These are phyloP conservation scores for Sabellastarte sp. DNA, from an alignment of 2,888 invertebrate species.

Conservation along the genomic window DNA sequence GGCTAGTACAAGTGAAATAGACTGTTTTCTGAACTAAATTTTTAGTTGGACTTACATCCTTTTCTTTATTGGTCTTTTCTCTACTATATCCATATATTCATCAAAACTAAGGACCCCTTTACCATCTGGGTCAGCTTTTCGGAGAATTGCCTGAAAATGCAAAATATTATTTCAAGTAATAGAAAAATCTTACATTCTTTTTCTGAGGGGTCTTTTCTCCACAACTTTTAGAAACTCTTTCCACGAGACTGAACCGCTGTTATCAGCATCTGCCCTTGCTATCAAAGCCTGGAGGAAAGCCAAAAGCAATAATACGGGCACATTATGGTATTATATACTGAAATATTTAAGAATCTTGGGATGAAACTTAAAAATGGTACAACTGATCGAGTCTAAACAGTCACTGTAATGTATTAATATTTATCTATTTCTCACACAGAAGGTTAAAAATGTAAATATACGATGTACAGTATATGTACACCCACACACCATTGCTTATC, in stretches of 20 bases:
- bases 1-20: too few relatives aligned
- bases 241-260: neutral
- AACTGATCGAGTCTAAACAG: too few relatives aligned
- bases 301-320: too few relatives aligned
- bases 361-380: too few relatives aligned
- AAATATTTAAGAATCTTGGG: too few relatives aligned
- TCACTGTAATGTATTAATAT: too few relatives aligned
- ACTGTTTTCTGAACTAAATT: too few relatives aligned
- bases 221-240: constrained; percentile 2
- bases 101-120: neutral
- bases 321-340: too few relatives aligned
- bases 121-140: neutral
- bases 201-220: constrained; percentile 3
- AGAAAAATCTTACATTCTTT: constrained; percentile 2
- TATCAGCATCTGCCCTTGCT: neutral
- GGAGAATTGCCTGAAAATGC: neutral
- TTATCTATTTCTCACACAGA: too few relatives aligned
- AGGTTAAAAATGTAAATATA: too few relatives aligned
- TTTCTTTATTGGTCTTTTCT: constrained; percentile 1
- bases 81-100: neutral
- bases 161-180: neutral
- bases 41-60: constrained; percentile 2
- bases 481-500: too few relatives aligned
- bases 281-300: neutral
- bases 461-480: too few relatives aligned